Base-by-base conservation (phyloP, 2,888 invertebrate genomes). In the Drosophila longiperda region DNA sequence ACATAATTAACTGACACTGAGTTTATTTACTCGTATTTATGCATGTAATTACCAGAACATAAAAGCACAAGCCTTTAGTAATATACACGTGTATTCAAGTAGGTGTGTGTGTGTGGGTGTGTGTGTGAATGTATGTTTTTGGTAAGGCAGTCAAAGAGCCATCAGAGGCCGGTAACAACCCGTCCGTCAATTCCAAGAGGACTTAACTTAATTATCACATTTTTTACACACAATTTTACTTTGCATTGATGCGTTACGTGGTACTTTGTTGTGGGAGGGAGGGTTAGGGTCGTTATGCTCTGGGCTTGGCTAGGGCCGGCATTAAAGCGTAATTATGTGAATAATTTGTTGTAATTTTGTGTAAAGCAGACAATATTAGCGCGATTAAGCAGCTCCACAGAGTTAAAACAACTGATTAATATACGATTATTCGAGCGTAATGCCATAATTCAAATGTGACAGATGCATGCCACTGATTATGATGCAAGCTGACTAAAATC, bases 201-300 rank as follows among this genome's bases (percentile, higher is more conserved):
- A 89, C 85, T 89, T 77, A 87, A 85, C 83, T 89, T 85, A 89
- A 85, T 89, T 85, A 89, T 85, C 83, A 87, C 85, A 85, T 89
- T 87, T 89, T 89, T 87, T 85, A 86, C 85, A 86, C 83, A 88
- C 87, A 89, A 88, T 86, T 85, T 86, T 86, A 89, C 88, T 86
- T 89, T 87, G 82, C 80, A 80, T 80, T 82, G 90, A 89, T 88
- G 83, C 73, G 69, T 61, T 69, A 65, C 58, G 64, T 53, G 20
- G 20, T 23, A 23, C 15, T 23, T 45, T 23, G 45, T 15, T 15
- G 23, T 36, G 42, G 38, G 54, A 29, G 65, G 42, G 34, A 36
- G 68, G 42, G 66, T 9, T 23, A 9, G 6, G 26, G 1, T 8
- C 50, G 48, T 50, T 57, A 49, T 40, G 59, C 36, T n/a, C 63